phyloP scores from a whole-genome alignment of 2,113 vertebrate species.

The Gallinago paraguaiae region DNA sequence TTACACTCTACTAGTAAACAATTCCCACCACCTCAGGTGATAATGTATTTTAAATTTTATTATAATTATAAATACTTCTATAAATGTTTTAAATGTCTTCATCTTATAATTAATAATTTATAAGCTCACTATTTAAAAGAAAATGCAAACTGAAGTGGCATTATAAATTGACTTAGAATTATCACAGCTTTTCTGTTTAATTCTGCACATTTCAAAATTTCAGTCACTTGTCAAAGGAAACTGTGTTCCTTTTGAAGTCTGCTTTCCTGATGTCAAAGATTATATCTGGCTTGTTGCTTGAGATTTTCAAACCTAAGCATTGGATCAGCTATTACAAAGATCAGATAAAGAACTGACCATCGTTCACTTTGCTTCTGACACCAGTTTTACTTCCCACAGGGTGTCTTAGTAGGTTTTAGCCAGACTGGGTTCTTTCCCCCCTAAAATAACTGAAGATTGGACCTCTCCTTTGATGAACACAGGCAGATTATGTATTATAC shows the following conservation, averaged over 20 bases:
- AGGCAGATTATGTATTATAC: constrained; percentile 51
- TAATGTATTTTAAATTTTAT: constrained; percentile 19
- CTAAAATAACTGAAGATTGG: constrained; percentile 4
- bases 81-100: constrained; percentile 8
- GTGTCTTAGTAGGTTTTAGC: neutral
- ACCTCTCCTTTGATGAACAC: constrained; percentile 14
- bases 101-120: constrained; percentile 49
- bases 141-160: neutral
- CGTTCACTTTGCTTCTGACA: neutral
- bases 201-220: neutral
- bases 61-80: constrained; percentile 30
- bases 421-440: neutral
- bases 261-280: constrained; percentile 30
- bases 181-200: constrained; percentile 10
- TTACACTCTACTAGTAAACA: neutral
- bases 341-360: constrained; percentile 8
- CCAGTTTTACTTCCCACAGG: neutral
- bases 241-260: constrained; percentile 23
- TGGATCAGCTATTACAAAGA: neutral
- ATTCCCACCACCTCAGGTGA: neutral
- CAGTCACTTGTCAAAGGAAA: constrained; percentile 18
- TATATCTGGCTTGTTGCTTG: neutral
- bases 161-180: neutral
- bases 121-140: constrained; percentile 16
- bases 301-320: neutral